Percentiles rank a stretch among this genome's conserved stretches.
Conservation (phyloP, 2,113 vertebrate genomes). For the Pavo muticus region DNA sequence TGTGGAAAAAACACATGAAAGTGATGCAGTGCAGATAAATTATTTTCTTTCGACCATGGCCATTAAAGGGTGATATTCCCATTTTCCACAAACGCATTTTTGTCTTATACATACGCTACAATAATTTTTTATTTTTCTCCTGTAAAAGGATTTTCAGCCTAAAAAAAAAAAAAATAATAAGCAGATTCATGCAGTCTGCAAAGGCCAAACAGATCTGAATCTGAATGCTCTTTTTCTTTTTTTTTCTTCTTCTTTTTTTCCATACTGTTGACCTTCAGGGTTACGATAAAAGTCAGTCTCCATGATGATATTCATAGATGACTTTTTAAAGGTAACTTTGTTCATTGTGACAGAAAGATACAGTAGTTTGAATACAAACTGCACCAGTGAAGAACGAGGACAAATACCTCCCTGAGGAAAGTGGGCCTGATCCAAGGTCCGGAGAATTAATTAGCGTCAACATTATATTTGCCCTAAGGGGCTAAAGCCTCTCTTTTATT, state of each 20-base stretch:
- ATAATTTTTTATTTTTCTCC: neutral
- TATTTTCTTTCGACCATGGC: neutral
- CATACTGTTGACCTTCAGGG: slow-evolving; percentile 60
- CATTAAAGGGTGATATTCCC: slow-evolving; percentile 33
- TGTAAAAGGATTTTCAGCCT: slow-evolving; percentile 36
- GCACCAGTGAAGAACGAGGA: slow-evolving; percentile 40
- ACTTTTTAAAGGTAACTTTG: slow-evolving; percentile 74
- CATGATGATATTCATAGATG: slow-evolving; percentile 62
- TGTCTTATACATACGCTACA: neutral
- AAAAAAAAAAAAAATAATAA: slow-evolving; percentile 36
- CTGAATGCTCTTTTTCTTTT: slow-evolving; percentile 55
- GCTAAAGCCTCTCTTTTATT: neutral
- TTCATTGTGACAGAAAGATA: slow-evolving; percentile 42
- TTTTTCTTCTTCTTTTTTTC: slow-evolving; percentile 60
- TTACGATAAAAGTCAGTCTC: slow-evolving; percentile 68
- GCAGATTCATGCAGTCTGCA: slow-evolving; percentile 53
- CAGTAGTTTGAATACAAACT: slow-evolving; percentile 48
- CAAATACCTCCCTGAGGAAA: slow-evolving; percentile 58
- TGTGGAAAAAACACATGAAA: neutral
- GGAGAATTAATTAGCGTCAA: slow-evolving; percentile 56
- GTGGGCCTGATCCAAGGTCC: slow-evolving; percentile 35
- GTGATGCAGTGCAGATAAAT: neutral
- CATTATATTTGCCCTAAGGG: slow-evolving; percentile 20
- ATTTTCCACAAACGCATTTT: slow-evolving; percentile 20
- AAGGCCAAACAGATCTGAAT: slow-evolving; percentile 58